phyloP scores from a whole-genome alignment of 2,113 vertebrate genomes.

The Orientallactaga bullata region DNA sequence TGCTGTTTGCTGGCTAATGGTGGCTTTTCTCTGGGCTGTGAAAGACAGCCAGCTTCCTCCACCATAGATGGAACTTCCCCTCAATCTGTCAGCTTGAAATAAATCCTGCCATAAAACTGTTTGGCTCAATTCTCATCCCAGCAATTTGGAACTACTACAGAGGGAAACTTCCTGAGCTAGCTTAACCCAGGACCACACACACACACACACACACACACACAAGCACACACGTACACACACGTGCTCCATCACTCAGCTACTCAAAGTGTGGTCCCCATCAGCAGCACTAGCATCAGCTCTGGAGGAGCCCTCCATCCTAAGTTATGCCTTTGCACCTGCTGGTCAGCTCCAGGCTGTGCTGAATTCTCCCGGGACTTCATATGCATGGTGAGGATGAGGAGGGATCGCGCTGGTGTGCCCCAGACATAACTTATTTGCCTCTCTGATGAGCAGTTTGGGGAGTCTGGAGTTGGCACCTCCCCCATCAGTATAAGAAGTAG shows the following conservation, averaged over 20 bases:
- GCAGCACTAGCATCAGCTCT: accelerated
- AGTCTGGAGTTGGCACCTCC: background rate
- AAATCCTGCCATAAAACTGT: background rate
- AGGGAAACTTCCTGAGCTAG: background rate
- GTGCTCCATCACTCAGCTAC: too few species aligned
- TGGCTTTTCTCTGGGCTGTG: too few species aligned
- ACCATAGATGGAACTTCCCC: too few species aligned
- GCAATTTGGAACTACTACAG: too few species aligned
- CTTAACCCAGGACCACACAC: background rate
- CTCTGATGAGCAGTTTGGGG: accelerated
- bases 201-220: too few species aligned
- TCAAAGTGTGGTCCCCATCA: background rate
- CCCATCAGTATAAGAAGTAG: too few species aligned
- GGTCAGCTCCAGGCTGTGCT: accelerated
- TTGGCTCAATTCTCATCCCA: too few species aligned
- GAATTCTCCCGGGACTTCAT: background rate
- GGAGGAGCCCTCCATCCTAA: background rate
- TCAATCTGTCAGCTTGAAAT: too few species aligned
- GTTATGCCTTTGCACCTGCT: too few species aligned
- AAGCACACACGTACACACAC: too few species aligned
- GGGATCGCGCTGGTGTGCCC: background rate
- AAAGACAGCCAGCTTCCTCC: too few species aligned
- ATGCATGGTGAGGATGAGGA: accelerated
- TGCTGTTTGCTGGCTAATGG: too few species aligned
- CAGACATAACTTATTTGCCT: background rate